Conservation (phyloP, 2,797 vertebrate species). For the Megalops cyprinoides region DNA sequence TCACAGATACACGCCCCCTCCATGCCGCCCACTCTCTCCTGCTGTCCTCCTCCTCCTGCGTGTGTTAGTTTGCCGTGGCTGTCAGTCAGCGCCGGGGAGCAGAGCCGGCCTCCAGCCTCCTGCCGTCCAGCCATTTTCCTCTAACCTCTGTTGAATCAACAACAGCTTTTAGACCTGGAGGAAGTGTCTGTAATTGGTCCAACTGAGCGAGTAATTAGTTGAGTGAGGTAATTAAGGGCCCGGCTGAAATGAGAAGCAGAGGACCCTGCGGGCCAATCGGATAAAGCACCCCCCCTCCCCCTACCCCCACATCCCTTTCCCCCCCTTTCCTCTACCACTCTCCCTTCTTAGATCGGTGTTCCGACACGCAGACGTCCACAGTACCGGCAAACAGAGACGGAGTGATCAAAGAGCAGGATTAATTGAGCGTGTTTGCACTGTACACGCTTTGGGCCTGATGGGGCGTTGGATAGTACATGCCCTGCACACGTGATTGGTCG, state of each 20-base stretch:
- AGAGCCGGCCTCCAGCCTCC: neutral
- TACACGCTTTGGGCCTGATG: too few relatives aligned
- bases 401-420: neutral
- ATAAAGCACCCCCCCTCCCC: neutral
- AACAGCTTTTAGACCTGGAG: neutral
- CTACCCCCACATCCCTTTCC: too few relatives aligned
- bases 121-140: neutral
- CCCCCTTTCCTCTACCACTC: too few relatives aligned
- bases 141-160: neutral
- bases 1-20: too few relatives aligned
- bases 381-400: too few relatives aligned
- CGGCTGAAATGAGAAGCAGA: neutral
- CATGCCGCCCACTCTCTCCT: too few relatives aligned
- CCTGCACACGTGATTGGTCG: too few relatives aligned
- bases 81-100: conserved; percentile 17
- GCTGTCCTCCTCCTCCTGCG: too few relatives aligned
- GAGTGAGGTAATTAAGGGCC: conserved; percentile 24
- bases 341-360: neutral
- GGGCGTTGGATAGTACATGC: too few relatives aligned
- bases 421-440: too few relatives aligned
- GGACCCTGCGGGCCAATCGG: neutral
- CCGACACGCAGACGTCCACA: too few relatives aligned
- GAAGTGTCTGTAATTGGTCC: neutral
- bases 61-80: too few relatives aligned
- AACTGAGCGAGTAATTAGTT: conserved; percentile 24